Base-by-base conservation (phyloP, 2,888 invertebrate genomes). In the Melieria crassipennis region DNA sequence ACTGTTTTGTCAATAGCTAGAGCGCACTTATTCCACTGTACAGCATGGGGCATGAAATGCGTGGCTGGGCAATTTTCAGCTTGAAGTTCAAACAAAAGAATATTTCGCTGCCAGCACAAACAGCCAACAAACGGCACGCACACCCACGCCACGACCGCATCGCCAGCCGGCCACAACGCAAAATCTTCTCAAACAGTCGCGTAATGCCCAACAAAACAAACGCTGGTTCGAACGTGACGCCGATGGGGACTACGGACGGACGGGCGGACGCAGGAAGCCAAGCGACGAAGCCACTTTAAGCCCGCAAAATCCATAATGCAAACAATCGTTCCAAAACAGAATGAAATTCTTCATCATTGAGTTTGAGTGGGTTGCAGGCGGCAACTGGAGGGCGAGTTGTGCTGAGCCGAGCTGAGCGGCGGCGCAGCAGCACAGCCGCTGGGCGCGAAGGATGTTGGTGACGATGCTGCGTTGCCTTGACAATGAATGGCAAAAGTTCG, bases 221-320 rank as follows among this genome's bases (percentile, higher is more conserved):
- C 43, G 45, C 16, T 7, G 52, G 42, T 64, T 48, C 42, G 50
- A 64, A 52, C 47, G 42, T 42, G 9, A 60, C n/a, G 16, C 16
- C 16, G 16, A 16, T 16, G 16, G 16, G 16, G 16, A 16, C 16
- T 42, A 11, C 4, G 56, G 16, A 45, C 7, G 45, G 43, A 56
- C 9, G 10, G 47, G 11, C 4, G 45, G 56, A 46, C 42, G 66
- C 47, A 57, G 47, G 56, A 79, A 80, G 80, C 63, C 71, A 72
- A 73, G 73, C 80, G 78, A 74, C 77, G 82, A 84, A 84, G 84
- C 84, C 84, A 83, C 83, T 84, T 83, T 84, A 83, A 83, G 83
- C 84, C 82, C 79, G 76, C 78, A 79, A 84, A 84, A 83, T 83
- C 83, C 84, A 84, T 84, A 83, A 83, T 76, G 84, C 84, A 83